phyloP scores from a whole-genome alignment of 2,797 vertebrate species.

The Somateria mollissima region DNA sequence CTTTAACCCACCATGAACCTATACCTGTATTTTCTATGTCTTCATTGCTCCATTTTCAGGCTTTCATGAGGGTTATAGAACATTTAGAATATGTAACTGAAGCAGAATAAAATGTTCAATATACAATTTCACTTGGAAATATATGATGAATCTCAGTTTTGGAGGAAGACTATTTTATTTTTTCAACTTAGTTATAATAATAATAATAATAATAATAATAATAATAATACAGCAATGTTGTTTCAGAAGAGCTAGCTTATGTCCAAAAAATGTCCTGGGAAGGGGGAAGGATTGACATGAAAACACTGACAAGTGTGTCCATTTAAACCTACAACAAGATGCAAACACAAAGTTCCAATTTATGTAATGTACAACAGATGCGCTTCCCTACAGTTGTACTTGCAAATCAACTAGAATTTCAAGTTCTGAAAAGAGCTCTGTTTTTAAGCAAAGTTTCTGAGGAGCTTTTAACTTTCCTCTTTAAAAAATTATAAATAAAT shows the following conservation, averaged over 20 bases:
- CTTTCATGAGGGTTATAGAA: background rate
- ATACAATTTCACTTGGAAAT: background rate
- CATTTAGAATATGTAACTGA: background rate
- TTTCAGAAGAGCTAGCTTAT: background rate
- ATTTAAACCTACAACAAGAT: background rate
- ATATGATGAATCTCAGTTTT: background rate
- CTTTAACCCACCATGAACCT: background rate
- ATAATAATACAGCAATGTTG: background rate
- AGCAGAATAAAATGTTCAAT: background rate
- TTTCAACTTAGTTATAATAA: background rate
- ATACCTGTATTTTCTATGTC: background rate
- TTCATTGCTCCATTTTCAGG: background rate
- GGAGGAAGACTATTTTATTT: background rate
- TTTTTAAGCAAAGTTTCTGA: constrained; percentile 38
- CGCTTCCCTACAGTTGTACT: background rate
- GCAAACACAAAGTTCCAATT: background rate
- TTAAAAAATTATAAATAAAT: background rate
- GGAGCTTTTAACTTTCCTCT: background rate
- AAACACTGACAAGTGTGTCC: background rate
- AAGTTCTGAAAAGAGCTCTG: background rate
- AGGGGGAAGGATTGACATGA: background rate
- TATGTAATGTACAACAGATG: background rate
- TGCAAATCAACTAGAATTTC: background rate
- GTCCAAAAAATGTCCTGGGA: background rate
- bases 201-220: too few relatives aligned